Evolutionary conservation across 2,113 vertebrate genomes (phyloP).

Genomic region (Lepisosteus oculatus): DNA sequence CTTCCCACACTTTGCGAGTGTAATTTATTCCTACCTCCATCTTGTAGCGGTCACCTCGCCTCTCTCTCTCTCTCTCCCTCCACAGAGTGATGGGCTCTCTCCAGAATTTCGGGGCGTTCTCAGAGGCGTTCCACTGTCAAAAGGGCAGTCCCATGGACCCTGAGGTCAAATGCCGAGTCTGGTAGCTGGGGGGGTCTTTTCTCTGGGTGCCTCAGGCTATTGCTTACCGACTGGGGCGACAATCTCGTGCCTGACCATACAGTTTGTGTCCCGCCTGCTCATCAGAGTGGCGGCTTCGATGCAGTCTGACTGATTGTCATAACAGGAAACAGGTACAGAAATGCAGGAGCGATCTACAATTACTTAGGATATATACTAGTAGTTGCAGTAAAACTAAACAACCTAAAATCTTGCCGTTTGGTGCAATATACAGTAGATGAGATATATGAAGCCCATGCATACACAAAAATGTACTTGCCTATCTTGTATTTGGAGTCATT

Average conservation of each 20-base stretch:
- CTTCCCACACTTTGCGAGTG: too few species aligned
- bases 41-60: too few species aligned
- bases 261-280: conserved; percentile 18
- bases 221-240: conserved; percentile 32
- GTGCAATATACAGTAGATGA: too few species aligned
- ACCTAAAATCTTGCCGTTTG: too few species aligned
- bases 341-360: conserved; percentile 18
- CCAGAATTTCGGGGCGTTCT: conserved; percentile 91
- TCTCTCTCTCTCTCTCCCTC: conserved; percentile 23
- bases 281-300: conserved; percentile 31
- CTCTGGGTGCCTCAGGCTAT: conserved; percentile 6
- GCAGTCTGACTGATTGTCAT: conserved; percentile 18
- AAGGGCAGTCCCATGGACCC: conserved; percentile 83
- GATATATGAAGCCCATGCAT: too few species aligned
- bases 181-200: conserved; percentile 61
- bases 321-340: conserved; percentile 29
- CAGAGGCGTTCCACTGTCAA: conserved; percentile 82
- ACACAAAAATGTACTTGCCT: too few species aligned
- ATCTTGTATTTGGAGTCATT: too few species aligned
- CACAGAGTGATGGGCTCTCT: conserved; percentile 88
- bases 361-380: neutral
- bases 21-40: too few species aligned
- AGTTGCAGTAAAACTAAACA: too few species aligned
- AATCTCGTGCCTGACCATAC: conserved; percentile 27
- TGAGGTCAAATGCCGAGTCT: conserved; percentile 79